Evolutionary conservation across 92 coral and sea anemone species (phyloP).

Genomic region (Porites lobata): DNA sequence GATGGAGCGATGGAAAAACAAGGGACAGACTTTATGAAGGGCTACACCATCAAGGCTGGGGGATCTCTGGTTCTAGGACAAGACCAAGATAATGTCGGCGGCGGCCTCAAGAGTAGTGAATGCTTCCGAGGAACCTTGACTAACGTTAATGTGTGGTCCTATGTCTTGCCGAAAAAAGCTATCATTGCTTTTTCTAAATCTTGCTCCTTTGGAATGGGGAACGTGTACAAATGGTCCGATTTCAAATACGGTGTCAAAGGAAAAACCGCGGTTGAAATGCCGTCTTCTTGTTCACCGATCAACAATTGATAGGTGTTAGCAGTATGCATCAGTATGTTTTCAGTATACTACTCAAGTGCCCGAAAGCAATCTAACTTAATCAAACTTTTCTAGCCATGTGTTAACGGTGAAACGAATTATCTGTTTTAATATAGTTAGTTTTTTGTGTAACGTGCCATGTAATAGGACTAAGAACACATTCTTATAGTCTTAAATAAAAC

Average conservation of each 20-base stretch:
- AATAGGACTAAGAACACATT: too few species aligned
- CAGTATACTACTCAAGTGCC: too few species aligned
- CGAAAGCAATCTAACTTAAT: background rate
- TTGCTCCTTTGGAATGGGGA: constrained; percentile 77
- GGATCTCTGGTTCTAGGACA: constrained; percentile 88
- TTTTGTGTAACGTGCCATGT: too few species aligned
- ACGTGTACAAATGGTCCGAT: constrained; percentile 32
- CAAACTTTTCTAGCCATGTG: background rate
- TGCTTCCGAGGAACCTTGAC: constrained; percentile 86
- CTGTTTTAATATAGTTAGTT: too few species aligned
- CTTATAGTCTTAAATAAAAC: too few species aligned
- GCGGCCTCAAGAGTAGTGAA: constrained; percentile 72
- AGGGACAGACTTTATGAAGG: constrained; percentile 59
- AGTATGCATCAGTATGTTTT: background rate
- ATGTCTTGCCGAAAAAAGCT: constrained; percentile 58
- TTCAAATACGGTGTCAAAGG: constrained; percentile 1
- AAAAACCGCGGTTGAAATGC: background rate
- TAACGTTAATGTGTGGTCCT: constrained; percentile 84
- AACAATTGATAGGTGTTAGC: background rate
- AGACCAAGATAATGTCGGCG: constrained; percentile 84
- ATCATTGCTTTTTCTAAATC: constrained; percentile 65
- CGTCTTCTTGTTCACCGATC: background rate
- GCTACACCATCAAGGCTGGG: constrained; percentile 79
- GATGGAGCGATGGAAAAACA: constrained; percentile 61
- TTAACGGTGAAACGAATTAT: too few species aligned